Base-by-base conservation (phyloP, 2,113 vertebrate species). In the Uria lomvia region DNA sequence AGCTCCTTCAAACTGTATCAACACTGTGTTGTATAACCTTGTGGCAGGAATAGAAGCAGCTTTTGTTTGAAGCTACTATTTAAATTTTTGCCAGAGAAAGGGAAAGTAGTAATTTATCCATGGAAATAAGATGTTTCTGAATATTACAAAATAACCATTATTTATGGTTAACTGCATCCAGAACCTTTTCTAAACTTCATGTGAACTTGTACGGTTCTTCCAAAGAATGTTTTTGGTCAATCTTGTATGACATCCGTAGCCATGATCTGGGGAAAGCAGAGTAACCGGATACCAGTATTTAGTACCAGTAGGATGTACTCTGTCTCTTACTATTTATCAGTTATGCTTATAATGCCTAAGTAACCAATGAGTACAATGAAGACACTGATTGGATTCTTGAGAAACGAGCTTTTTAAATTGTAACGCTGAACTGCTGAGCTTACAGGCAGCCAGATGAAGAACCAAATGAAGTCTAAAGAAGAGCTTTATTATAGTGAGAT, bases 91-190 rank as follows among this genome's bases (percentile, higher is more conserved):
- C 94, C 94, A 95, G 84, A 92, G 66, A 96, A 94, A 78, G 71
- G 70, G 89, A 92, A 95, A 94, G 89, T 85, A 96, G 95, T 43
- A 95, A 97, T 97, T 97, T 97, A 89, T 97, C 94, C 80, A 43
- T 95, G 94, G 94, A 96, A 96, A 97, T 96, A 95, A 95, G 95
- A 96, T 94, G 95, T 91, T 95, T 97, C 86, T 92, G 94, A 87
- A 91, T 94, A 96, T 95, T 97, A 95, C 95, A 95, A 97, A 95
- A 97, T 96, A 94, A 91, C 94, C 84, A 96, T 96, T 96, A 95
- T 96, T 97, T 95, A 91, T 92, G 55, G 89, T 91, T 97, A 94
- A 89, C 81, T 94, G 78, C 36, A 70, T 94, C 84, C 96, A 97
- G 96, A 95, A 90, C 71, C 84, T 94, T 95, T 95, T 85, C 91